Percentiles rank a stretch among this genome's conserved stretches.
Conservation (phyloP, 2,888 invertebrate species). For the Argyresthia albistria region DNA sequence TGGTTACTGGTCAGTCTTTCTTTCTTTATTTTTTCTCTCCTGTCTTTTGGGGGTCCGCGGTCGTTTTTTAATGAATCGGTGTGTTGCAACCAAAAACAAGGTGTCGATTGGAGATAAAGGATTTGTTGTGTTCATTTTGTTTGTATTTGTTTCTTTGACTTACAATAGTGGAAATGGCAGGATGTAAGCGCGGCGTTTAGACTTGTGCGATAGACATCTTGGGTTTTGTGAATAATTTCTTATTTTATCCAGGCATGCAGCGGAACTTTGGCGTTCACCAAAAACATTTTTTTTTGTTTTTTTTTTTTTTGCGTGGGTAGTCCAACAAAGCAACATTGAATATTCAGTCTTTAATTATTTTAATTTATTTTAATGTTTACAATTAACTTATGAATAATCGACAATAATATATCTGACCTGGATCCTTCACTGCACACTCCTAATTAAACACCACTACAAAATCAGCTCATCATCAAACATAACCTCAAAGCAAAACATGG, state of each 20-base stretch:
- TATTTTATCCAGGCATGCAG: not conserved
- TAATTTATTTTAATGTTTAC: too few species aligned
- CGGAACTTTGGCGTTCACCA: too few species aligned
- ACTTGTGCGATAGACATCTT: conserved; percentile 42
- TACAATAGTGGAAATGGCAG: conserved; percentile 54
- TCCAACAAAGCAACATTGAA: too few species aligned
- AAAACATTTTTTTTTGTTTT: too few species aligned
- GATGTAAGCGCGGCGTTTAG: conserved; percentile 42
- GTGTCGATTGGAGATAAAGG: conserved; percentile 67
- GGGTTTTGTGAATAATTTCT: not conserved
- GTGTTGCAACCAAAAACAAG: conserved; percentile 69
- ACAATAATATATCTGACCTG: too few species aligned
- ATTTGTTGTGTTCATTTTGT: not conserved
- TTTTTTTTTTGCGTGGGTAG: too few species aligned
- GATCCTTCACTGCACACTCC: too few species aligned
- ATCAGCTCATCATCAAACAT: too few species aligned
- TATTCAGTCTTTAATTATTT: too few species aligned
- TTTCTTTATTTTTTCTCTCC: conserved; percentile 19
- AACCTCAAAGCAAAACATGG: too few species aligned
- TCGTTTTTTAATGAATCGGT: conserved; percentile 69
- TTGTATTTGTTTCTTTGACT: not conserved
- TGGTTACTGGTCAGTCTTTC: not conserved
- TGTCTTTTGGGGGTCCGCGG: conserved; percentile 68
- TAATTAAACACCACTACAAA: too few species aligned
- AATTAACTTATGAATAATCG: too few species aligned